Percentiles rank a stretch among this genome's conserved stretches.
Conservation (phyloP, 2,888 invertebrate genomes). For the Rosalia funebris region DNA sequence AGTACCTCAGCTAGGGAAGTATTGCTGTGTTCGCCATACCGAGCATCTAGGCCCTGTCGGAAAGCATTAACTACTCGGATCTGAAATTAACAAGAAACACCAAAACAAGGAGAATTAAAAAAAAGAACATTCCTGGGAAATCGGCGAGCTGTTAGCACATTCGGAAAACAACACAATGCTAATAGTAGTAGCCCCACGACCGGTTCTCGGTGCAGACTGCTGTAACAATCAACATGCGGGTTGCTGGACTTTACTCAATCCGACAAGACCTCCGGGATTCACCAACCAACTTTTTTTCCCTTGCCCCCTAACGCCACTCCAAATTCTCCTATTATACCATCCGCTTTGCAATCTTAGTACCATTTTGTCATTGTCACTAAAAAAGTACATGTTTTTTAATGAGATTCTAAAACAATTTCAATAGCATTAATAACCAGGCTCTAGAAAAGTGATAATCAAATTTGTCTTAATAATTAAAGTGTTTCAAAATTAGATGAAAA, state of each 20-base stretch:
- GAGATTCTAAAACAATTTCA: too few relatives aligned
- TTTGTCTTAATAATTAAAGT: too few relatives aligned
- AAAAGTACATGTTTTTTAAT: too few relatives aligned
- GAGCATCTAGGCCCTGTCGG: slow-evolving; percentile 98
- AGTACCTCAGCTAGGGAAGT: slow-evolving; percentile 92
- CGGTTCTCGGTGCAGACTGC: slow-evolving; percentile 46
- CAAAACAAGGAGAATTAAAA: slow-evolving; percentile 66
- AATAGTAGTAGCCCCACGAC: slow-evolving; percentile 46
- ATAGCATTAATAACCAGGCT: too few relatives aligned
- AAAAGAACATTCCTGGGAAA: slow-evolving; percentile 60
- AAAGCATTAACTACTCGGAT: slow-evolving; percentile 99
- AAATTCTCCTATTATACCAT: too few relatives aligned
- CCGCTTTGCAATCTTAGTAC: too few relatives aligned
- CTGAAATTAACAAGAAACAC: slow-evolving; percentile 75
- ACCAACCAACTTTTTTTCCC: slow-evolving; percentile 23
- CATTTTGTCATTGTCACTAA: too few relatives aligned
- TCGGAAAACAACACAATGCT: slow-evolving; percentile 52
- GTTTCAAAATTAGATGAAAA: too few relatives aligned
- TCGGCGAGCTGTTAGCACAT: slow-evolving; percentile 62
- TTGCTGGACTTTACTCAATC: slow-evolving; percentile 4
- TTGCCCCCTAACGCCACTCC: too few relatives aligned
- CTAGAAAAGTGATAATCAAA: too few relatives aligned
- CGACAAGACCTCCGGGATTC: neutral
- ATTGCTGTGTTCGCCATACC: slow-evolving; percentile 91
- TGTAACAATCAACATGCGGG: slow-evolving; percentile 31